A percentile compares a stretch with the other conserved stretches of the same genome.
Conservation (phyloP, 2,888 invertebrate species). For the Tiliacea citrago region DNA sequence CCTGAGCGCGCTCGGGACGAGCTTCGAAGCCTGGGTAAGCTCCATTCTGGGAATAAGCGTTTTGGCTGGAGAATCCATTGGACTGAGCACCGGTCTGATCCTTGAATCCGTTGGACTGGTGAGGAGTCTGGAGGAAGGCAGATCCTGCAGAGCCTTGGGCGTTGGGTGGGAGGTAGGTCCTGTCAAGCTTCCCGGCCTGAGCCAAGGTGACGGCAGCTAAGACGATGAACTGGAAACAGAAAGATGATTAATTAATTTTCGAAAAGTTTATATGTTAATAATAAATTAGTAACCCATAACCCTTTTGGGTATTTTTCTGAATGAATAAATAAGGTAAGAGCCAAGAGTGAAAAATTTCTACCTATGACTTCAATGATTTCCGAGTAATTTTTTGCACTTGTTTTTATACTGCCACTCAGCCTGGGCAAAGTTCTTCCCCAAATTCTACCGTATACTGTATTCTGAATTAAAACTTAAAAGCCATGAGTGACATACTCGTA, state of each 20-base stretch:
- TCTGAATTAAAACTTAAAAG: too few relatives aligned
- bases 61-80: slow-evolving; percentile 37
- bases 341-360: too few relatives aligned
- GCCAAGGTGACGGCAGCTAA: slow-evolving; percentile 77
- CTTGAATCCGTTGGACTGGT: slow-evolving; percentile 49
- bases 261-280: neutral
- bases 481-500: too few relatives aligned
- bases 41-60: slow-evolving; percentile 33
- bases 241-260: neutral
- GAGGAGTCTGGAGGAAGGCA: slow-evolving; percentile 59
- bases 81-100: slow-evolving; percentile 59
- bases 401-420: too few relatives aligned
- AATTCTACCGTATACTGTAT: neutral
- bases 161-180: slow-evolving; percentile 82
- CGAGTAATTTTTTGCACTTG: too few relatives aligned
- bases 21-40: slow-evolving; percentile 62
- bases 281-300: too few relatives aligned
- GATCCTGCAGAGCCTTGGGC: slow-evolving; percentile 65
- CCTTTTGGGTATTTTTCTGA: neutral
- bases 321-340: neutral
- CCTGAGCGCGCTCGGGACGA: slow-evolving; percentile 80
- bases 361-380: too few relatives aligned
- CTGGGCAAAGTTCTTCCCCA: too few relatives aligned
- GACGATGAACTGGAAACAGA: slow-evolving; percentile 59
- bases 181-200: slow-evolving; percentile 82